Base-by-base conservation (phyloP, 1,140 invertebrate genomes). In the Drosophila ercepeae region DNA sequence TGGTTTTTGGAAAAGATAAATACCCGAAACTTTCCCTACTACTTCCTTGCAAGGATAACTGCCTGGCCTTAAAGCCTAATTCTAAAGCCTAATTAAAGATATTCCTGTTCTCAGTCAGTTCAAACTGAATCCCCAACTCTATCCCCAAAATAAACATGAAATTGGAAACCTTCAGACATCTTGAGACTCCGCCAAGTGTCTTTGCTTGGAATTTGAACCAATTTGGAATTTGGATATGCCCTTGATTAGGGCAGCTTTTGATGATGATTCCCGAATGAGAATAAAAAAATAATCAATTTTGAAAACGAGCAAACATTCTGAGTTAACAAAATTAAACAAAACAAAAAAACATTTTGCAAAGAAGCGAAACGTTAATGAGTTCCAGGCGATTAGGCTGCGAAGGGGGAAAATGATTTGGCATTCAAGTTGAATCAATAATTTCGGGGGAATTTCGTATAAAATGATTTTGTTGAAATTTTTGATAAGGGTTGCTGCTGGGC, bases 341-440 rank as follows among this genome's bases (percentile, higher is more conserved):
- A n/a, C n/a, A n/a, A n/a, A n/a, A 16, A 34, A 52, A 42, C 42
- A 50, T 64, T 65, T 63, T 8, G 39, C 25, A 58, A 18, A 9
- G 18, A 3, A 25, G 18, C n/a, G 29, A 65, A 67, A 67, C n/a
- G 27, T 53, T 67, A 67, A 67, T 67, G 64, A 67, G 64, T 67
- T 67, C 48, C 60, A 53, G 64, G 46, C 48, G 64, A 67, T 53
- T 67, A 67, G 13, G 13, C 36, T 8, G n/a, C 4, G 23, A 7
- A 3, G 14, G 6, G 23, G 7, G 32, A n/a, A 34, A 68, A 39
- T 46, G 54, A 70, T 41, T 72, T 42, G 32, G 54, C 54, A 39
- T 70, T 70, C 45, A 71, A 52, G 50, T 48, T 69, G 50, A 69
- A 69, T 69, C 65, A 69, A 69, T 69, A 64, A 63, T 53, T 60